Evolutionary conservation across 2,888 invertebrate species (phyloP).

Genomic region (Agriopis marginaria): DNA sequence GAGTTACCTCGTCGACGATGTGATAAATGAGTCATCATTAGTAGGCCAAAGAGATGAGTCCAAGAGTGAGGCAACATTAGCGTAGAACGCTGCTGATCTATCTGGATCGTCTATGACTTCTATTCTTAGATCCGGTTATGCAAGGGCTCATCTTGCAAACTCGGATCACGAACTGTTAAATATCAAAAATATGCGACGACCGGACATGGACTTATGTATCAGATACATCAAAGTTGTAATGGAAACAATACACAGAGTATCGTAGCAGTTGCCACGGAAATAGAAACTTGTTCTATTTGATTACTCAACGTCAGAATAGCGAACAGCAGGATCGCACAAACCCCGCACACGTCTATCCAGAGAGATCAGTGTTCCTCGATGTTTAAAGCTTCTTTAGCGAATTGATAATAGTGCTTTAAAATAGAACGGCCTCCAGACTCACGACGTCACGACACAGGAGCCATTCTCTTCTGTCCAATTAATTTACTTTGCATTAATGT

Average conservation of each 20-base stretch:
- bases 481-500: slow-evolving; percentile 37
- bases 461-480: slow-evolving; percentile 24
- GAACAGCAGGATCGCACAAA: too few relatives aligned
- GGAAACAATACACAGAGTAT: neutral
- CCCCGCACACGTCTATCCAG: neutral
- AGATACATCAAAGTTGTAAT: neutral
- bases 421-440: neutral
- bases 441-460: slow-evolving; percentile 2
- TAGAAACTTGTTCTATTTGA: too few relatives aligned
- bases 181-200: too few relatives aligned
- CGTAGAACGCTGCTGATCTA: neutral
- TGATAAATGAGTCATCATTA: slow-evolving; percentile 48
- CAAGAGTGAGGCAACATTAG: neutral
- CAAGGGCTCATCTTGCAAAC: neutral
- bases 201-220: too few relatives aligned
- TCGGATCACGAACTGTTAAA: too few relatives aligned
- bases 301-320: too few relatives aligned
- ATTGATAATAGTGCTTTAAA: too few relatives aligned
- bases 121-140: neutral
- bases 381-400: too few relatives aligned
- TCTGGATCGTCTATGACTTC: neutral
- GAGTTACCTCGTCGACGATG: slow-evolving; percentile 50
- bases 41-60: slow-evolving; percentile 10
- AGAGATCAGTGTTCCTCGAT: neutral
- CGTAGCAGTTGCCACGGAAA: too few relatives aligned